phyloP scores from a whole-genome alignment of 2,888 invertebrate genomes.

The Masnerella sp. region DNA sequence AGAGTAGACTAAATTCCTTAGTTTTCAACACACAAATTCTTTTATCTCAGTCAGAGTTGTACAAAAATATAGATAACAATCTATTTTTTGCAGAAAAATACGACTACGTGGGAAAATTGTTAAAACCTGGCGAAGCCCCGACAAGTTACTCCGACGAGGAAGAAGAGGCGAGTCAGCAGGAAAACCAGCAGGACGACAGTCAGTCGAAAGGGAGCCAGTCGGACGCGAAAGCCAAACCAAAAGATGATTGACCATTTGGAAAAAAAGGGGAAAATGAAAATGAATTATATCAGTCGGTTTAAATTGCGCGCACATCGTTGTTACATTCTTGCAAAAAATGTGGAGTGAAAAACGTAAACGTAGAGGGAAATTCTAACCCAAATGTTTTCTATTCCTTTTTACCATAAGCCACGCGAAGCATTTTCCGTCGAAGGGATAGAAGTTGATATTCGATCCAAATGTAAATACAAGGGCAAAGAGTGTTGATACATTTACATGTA shows the following conservation, averaged over 20 bases:
- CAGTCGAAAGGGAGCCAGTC: constrained; percentile 62
- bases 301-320: constrained; percentile 69
- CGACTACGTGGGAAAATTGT: constrained; percentile 91
- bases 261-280: constrained; percentile 51
- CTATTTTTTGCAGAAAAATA: constrained; percentile 91
- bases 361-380: constrained; percentile 5
- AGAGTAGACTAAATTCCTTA: too few species aligned
- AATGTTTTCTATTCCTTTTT: constrained; percentile 17
- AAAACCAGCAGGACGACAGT: constrained; percentile 70
- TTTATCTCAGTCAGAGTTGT: too few species aligned
- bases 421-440: too few species aligned
- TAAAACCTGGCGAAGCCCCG: constrained; percentile 94
- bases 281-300: constrained; percentile 62
- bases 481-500: background rate
- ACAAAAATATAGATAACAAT: too few species aligned
- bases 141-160: constrained; percentile 95
- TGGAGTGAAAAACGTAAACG: constrained; percentile 63
- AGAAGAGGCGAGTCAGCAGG: constrained; percentile 79
- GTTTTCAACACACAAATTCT: too few species aligned
- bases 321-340: constrained; percentile 59
- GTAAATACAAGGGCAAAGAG: background rate
- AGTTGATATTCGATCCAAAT: too few species aligned
- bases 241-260: constrained; percentile 73
- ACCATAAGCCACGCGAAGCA: background rate
- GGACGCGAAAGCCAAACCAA: constrained; percentile 76